Evolutionary conservation across 2,888 invertebrate species (phyloP).

Genomic region (Ornithoptera priamus): DNA sequence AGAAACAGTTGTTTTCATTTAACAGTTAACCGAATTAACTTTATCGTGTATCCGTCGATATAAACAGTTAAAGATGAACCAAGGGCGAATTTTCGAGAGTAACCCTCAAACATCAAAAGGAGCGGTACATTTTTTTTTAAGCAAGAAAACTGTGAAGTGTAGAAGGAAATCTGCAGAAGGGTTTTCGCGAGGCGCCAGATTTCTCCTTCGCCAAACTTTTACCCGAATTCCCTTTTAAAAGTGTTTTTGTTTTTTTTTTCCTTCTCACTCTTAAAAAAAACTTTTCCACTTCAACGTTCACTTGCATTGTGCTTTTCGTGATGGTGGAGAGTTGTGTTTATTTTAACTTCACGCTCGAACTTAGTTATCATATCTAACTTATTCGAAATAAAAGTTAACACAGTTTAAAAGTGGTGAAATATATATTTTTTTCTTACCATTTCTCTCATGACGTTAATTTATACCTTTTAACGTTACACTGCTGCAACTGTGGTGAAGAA

Average conservation of each 20-base stretch:
- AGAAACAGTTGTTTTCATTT: no score
- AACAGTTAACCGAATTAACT: conserved; percentile 14
- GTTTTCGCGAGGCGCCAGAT: conserved; percentile 42
- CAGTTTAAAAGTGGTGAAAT: no score
- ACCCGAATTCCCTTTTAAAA: conserved; percentile 31
- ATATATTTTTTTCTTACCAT: no score
- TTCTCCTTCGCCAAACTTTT: conserved; percentile 34
- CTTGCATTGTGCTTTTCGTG: conserved; percentile 22
- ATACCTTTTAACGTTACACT: no score
- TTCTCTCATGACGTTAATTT: no score
- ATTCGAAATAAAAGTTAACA: background rate
- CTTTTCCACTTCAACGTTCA: conserved; percentile 24
- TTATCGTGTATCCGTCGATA: conserved; percentile 31
- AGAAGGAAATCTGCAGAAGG: conserved; percentile 28
- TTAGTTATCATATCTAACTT: conserved; percentile 5
- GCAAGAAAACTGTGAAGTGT: conserved; percentile 46
- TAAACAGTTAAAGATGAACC: conserved; percentile 41
- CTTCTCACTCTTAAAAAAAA: conserved; percentile 10
- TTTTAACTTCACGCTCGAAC: conserved; percentile 8
- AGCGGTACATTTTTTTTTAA: conserved; percentile 47
- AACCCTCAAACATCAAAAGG: conserved; percentile 58
- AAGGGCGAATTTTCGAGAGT: conserved; percentile 55
- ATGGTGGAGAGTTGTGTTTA: conserved; percentile 15
- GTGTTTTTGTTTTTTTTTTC: conserved; percentile 27
- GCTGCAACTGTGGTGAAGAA: no score